phyloP scores from a whole-genome alignment of 2,113 vertebrate genomes.

The Limanda limanda region DNA sequence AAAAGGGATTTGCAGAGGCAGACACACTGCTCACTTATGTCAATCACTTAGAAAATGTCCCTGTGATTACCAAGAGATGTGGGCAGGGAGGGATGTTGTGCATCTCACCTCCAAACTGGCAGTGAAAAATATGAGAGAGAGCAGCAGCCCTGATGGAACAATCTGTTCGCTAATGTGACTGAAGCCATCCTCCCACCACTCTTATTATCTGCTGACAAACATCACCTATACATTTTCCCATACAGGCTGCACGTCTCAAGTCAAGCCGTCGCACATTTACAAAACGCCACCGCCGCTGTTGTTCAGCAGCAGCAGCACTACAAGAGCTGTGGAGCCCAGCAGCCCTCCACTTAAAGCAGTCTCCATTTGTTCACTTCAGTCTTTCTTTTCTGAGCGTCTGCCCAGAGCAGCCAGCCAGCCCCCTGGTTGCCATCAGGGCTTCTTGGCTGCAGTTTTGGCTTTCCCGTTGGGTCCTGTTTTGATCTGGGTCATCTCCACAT shows the following conservation, averaged over 20 bases:
- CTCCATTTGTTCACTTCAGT: conserved; percentile 52
- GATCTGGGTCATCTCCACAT: conserved; percentile 90
- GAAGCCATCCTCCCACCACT: conserved; percentile 55
- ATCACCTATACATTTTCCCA: conserved; percentile 16
- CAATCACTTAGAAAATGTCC: conserved; percentile 26
- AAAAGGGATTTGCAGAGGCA: conserved; percentile 31
- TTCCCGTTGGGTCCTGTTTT: conserved; percentile 89
- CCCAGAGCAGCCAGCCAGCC: conserved; percentile 29
- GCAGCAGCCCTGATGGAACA: conserved; percentile 28
- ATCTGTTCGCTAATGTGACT: conserved; percentile 41
- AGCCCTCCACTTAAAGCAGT: conserved; percentile 33
- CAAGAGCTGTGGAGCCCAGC: conserved; percentile 38
- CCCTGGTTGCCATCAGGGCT: conserved; percentile 84
- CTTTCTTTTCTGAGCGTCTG: conserved; percentile 28
- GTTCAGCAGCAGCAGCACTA: conserved; percentile 14
- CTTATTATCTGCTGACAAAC: conserved; percentile 34
- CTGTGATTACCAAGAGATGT: conserved; percentile 27
- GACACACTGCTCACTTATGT: conserved; percentile 31
- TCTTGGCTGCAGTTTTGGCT: conserved; percentile 87
- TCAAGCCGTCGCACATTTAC: conserved; percentile 44
- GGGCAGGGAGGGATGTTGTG: conserved; percentile 17
- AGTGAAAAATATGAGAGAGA: conserved; percentile 31
- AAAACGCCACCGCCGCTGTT: conserved; percentile 26
- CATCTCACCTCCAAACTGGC: conserved; percentile 51
- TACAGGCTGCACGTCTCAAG: conserved; percentile 31